Base-by-base conservation (phyloP, 2,113 vertebrate genomes). In the Ptilorrhoa leucosticta region DNA sequence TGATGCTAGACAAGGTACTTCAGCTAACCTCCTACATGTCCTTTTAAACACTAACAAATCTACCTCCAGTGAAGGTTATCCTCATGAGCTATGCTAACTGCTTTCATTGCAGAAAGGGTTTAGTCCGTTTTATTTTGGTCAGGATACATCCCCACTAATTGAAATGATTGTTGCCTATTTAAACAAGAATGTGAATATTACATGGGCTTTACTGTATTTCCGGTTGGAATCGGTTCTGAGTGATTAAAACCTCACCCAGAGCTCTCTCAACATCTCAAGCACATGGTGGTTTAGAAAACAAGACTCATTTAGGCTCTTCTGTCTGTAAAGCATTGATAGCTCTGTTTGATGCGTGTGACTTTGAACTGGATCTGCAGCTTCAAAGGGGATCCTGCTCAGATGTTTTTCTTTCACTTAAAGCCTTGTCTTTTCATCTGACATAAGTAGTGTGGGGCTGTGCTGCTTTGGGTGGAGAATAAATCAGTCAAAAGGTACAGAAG, bases 231-330 rank as follows among this genome's bases (percentile, higher is more conserved):
- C 20, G 40, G 20, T 76, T 87, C 78, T 37, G n/a, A 47, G 11
- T 37, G 50, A 61, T 86, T 45, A 57, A 94, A 93, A 39, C 19
- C 61, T 78, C 48, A 79, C 16, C 53, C 11, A 39, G 85, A 65
- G 35, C n/a, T 64, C 27, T 48, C 58, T 54, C 48, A 86, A 45
- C 28, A 39, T 56, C 88, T 37, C 63, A 42, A 45, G 75, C 33
- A 64, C 0, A 1, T 27, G 31, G 16, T 44, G 31, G 31, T 35
- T 80, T 35, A 61, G 21, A 69, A 76, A 92, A 72, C 0, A 7
- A 45, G 57, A 30, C 64, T 85, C 21, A 31, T n/a, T 58, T 77
- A 76, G 56, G 39, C 23, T 57, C 70, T 13, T 48, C 57, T 80
- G 30, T 76, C n/a, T 50, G n/a, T n/a, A 33, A 68, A 91, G 42